Base-by-base conservation (phyloP, 2,113 vertebrate genomes). In the Zootoca vivipara region DNA sequence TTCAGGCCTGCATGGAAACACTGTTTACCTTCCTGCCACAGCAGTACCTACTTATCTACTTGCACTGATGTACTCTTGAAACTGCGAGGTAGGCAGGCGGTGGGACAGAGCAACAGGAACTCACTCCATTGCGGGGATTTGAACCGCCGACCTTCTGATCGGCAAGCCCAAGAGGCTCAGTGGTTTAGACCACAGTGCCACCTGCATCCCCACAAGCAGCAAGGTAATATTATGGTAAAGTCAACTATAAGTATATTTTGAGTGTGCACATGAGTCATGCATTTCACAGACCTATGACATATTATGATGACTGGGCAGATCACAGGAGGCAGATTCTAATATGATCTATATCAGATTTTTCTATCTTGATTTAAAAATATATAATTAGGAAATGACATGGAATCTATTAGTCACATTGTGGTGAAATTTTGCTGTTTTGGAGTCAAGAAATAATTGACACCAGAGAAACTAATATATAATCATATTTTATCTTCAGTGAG, bases 291-390 rank as follows among this genome's bases (percentile, higher is more conserved):
- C 85, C 82, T 75, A 82, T 77, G 56, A 69, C 58, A 81, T 3
- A 4, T 69, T 52, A 56, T 84, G 56, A 26, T 33, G 12, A 16
- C 3, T 87, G 88, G 70, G 26, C 62, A 2, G 0, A 91, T 52
- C 62, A 8, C 64, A 22, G 20, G 56, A 87, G 28, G 30, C 30
- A 22, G 5, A 6, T 87, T 90, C 92, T 70, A 35, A 81, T 72
- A 58, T 88, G 73, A 83, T 83, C 87, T 69, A 24, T 56, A 83
- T 3, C 3, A 89, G 73, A 88, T 79, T 40, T 86, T 83, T 86
- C 42, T 87, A 72, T 64, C 78, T 40, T 38, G 75, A 6, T 24
- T 91, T 91, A 56, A 74, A 91, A 73, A 58, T 20, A 15, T 83
- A 64, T 78, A 58, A 79, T 52, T 26, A 88, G 26, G n/a, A 86